Base-by-base conservation (phyloP, 2,113 vertebrate species). In the Misgurnus mizolepis region DNA sequence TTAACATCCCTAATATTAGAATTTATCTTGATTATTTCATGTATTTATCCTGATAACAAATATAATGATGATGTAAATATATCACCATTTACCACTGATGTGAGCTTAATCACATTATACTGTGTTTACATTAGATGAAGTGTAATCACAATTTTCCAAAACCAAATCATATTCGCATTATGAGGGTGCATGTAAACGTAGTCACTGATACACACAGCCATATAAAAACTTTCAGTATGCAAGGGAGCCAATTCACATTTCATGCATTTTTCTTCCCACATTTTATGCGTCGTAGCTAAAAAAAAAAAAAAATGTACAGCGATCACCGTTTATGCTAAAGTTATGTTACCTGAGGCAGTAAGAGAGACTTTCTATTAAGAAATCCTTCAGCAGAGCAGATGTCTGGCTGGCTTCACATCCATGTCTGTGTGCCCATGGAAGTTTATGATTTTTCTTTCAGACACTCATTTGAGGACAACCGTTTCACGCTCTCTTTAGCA, bases 321-420 rank as follows among this genome's bases (percentile, higher is more conserved):
- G 1, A 34, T 65, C n/a, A 40, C 47, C 60, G 41, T 74, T 58
- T 27, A 55, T 75, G 11, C 5, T 40, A 22, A 75, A 60, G 49
- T 40, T 58, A 71, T 5, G 67, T 84, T 72, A 78, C 79, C 79
- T 67, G 49, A 56, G n/a, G 8, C 34, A 69, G 4, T 3, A 4
- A 62, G 66, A 18, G 11, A 60, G 15, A 27, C 9, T 71, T 64
- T 50, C 53, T 14, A 22, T 10, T 12, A 39, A 6, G 8, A 12
- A 17, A 39, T 61, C 71, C 53, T 67, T 70, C 47, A 15, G 41
- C 12, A 2, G 17, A 9, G 17, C 70, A 62, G 12, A 66, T 43
- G 34, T 56, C 49, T 67, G 11, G 11, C 18, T 39, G 65, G 17
- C 66, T 4, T 56, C 9, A n/a, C 41, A 22, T 74, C 71, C 10